Evolutionary conservation across 2,797 vertebrate species (phyloP).

Genomic region (Nannoperca obscura): DNA sequence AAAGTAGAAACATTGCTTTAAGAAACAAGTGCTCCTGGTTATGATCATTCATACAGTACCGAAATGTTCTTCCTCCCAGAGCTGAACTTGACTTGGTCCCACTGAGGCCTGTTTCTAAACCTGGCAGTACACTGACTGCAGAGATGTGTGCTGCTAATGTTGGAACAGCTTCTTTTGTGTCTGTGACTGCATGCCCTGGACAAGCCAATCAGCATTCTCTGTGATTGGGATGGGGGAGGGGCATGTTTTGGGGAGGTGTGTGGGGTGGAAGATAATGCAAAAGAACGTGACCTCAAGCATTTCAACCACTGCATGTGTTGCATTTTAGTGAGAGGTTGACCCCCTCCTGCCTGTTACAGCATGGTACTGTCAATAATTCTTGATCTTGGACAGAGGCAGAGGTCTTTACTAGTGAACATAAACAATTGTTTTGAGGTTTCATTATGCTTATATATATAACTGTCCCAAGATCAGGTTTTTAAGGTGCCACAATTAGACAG

Average conservation of each 20-base stretch:
- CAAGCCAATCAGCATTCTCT: constrained; percentile 76
- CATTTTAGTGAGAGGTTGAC: constrained; percentile 32
- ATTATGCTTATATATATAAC: not conserved
- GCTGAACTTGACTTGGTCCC: constrained; percentile 36
- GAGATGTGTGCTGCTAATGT: constrained; percentile 55
- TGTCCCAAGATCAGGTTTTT: constrained; percentile 10
- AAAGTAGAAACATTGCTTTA: constrained; percentile 58
- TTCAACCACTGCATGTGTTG: constrained; percentile 57
- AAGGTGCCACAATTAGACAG: not conserved
- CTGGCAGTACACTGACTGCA: constrained; percentile 25
- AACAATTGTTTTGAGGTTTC: not conserved
- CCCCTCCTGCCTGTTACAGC: constrained; percentile 40
- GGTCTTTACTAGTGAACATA: not conserved
- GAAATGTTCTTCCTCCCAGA: constrained; percentile 17
- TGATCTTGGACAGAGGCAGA: constrained; percentile 4
- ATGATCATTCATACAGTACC: constrained; percentile 1
- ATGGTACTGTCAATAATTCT: constrained; percentile 35
- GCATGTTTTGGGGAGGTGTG: not conserved
- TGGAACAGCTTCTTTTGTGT: constrained; percentile 40
- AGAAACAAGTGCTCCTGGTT: constrained; percentile 50
- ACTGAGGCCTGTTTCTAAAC: constrained; percentile 33
- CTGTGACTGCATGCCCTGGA: constrained; percentile 88
- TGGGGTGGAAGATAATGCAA: constrained; percentile 5
- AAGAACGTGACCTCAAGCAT: constrained; percentile 22
- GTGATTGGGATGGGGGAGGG: constrained; percentile 9